Conservation (phyloP, 2,888 invertebrate species). For the Caenorhabditis sp. region DNA sequence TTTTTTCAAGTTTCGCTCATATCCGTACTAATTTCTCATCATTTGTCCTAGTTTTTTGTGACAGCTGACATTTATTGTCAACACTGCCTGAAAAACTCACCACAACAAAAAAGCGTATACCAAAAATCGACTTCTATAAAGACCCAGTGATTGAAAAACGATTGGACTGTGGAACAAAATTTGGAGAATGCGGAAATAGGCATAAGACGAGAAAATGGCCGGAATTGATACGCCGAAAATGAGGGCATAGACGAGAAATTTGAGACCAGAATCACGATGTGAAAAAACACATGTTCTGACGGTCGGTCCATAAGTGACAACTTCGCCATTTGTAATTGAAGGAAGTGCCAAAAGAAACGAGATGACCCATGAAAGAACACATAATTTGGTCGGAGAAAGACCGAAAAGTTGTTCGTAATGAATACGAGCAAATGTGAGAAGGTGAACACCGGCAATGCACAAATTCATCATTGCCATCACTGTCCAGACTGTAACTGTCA, state of each 20-base stretch:
- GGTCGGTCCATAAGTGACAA: constrained; percentile 65
- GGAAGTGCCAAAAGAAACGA: constrained; percentile 67
- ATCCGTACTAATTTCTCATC: too few relatives aligned
- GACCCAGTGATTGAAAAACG: constrained; percentile 69
- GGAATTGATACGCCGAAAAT: constrained; percentile 70
- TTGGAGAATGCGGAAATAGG: constrained; percentile 68
- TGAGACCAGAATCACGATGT: constrained; percentile 63
- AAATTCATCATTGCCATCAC: constrained; percentile 69
- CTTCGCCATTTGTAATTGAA: constrained; percentile 68
- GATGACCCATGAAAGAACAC: constrained; percentile 67
- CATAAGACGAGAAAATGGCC: constrained; percentile 63
- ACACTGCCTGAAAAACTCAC: constrained; percentile 44
- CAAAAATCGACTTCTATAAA: constrained; percentile 68
- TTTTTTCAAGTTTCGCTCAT: too few relatives aligned
- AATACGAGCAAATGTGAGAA: constrained; percentile 70
- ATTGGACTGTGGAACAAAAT: constrained; percentile 70
- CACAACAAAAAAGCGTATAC: constrained; percentile 67
- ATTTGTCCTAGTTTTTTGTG: too few relatives aligned
- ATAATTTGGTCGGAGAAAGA: constrained; percentile 62
- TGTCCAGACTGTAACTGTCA: constrained; percentile 68
- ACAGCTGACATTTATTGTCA: background rate
- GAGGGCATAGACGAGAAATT: constrained; percentile 69
- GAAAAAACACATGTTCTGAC: constrained; percentile 67
- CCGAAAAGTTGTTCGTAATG: constrained; percentile 71
- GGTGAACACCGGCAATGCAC: constrained; percentile 70